Base-by-base conservation (phyloP, 2,797 vertebrate species). In the Lithobates sylvaticus region DNA sequence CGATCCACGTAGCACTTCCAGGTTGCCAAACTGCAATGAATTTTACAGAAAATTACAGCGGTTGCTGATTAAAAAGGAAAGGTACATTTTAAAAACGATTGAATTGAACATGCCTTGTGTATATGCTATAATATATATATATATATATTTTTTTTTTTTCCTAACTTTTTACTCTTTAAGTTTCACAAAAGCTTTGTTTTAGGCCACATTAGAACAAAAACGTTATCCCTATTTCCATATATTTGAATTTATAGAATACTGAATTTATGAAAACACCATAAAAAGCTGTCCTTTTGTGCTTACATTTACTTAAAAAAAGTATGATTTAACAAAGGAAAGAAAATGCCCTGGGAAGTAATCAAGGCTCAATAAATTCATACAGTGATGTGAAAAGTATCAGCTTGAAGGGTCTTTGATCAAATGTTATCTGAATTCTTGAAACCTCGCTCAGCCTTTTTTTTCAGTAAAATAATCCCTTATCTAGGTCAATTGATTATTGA, bases 401-500 rank as follows among this genome's bases (percentile, higher is more conserved):
- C 79, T 12, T 88, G 72, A 89, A 29, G 47, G 16, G 47, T 84
- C 64, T 84, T 76, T 73, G n/a, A 87, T 0, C 84, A 71, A 12
- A 69, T 44, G 64, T 72, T 65, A n/a, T 70, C 76, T 76, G 3
- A 87, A 21, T 8, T 18, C 83, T 88, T 88, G 58, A 73, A 70
- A 87, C 88, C 76, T 8, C 12, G 88, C 70, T 86, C 42, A 89
- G 83, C 86, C 87, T 34, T 85, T 89, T 85, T 89, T 64, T 89
- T 85, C 64, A 77, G 54, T 65, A 80, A 82, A 85, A 84, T 89
- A 32, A 72, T 89, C 90, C 70, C 89, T 90, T 90, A 91, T 92
- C 88, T 89, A 64, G 88, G 92, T 94, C 93, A 94, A 93, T 93
- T 94, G 92, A 95, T 95, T 95, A 96, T 90, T 93, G 93, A 92